Base-by-base conservation (phyloP, 2,797 vertebrate species). In the Muraenolepis orangiensis region DNA sequence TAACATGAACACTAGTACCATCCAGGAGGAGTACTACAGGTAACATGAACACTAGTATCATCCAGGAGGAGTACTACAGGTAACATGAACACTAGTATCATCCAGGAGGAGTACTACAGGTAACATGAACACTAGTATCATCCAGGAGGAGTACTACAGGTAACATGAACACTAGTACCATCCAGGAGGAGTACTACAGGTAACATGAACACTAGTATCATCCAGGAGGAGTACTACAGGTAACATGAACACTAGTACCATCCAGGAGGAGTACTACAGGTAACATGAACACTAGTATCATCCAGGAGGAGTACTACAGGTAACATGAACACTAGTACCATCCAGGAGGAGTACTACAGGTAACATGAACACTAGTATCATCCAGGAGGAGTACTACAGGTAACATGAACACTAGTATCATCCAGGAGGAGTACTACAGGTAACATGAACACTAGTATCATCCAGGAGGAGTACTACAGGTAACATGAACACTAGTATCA, bases 11-110 rank as follows among this genome's bases (percentile, higher is more conserved):
- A n/a, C n/a, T n/a, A n/a, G n/a, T n/a, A 89, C 87, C 5, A 86
- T 51, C n/a, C 46, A 51, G 46, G 91, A 91, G 51, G 83, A 84
- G 36, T 91, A 86, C 70, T 46, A 46, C 42, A 46, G 42, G n/a
- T n/a, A 92, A 91, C 77, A 90, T 91, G 71, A 89, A 91, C 31
- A 87, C 88, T 28, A 91, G 90, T 31, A 89, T 87, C 4, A 86
- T 91, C 26, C 90, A 91, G 67, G 90, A 91, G 74, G 90, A 92
- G 13, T 91, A 84, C 77, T 91, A 92, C 81, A 86, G 90, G 91
- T 90, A 79, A n/a, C n/a, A n/a, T n/a, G n/a, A n/a, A n/a, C n/a
- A n/a, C n/a, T n/a, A n/a, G n/a, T n/a, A 89, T 86, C 5, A 86
- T 51, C n/a, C 46, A 51, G 46, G 91, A 91, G 51, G 83, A 84